These are phyloP conservation scores for Anas bahamensis DNA, from an alignment of 2,797 vertebrate genomes.

Conservation along the genomic window DNA sequence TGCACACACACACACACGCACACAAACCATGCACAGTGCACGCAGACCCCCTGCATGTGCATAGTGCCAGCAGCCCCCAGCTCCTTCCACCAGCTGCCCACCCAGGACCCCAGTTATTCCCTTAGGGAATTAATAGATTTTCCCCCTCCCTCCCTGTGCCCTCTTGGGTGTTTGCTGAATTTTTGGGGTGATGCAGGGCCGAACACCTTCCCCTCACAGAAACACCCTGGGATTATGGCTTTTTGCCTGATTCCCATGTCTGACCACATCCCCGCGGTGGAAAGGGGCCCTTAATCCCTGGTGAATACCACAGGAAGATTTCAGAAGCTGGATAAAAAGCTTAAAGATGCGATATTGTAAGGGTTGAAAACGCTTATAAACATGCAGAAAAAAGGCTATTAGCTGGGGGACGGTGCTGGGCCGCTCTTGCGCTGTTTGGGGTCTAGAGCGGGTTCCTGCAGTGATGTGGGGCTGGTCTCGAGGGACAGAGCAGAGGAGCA, in stretches of 20 bases:
- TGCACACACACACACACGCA: fast-evolving
- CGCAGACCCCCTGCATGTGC: no score
- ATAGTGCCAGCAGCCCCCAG: fast-evolving
- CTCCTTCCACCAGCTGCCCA: fast-evolving
- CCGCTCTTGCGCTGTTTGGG: background rate
- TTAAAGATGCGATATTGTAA: background rate
- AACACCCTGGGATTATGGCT: background rate
- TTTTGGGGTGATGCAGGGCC: background rate
- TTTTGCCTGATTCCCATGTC: slow-evolving; percentile 13
- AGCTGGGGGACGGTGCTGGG: fast-evolving
- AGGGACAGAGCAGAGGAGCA: background rate
- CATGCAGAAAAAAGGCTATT: background rate
- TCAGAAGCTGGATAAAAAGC: slow-evolving; percentile 53
- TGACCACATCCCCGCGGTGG: background rate
- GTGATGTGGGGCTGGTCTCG: fast-evolving
- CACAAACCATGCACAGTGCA: background rate
- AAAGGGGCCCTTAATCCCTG: slow-evolving; percentile 34
- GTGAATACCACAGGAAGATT: slow-evolving; percentile 38
- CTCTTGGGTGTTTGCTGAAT: fast-evolving
- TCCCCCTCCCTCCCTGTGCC: background rate
- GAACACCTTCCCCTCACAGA: background rate
- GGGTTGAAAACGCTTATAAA: slow-evolving; percentile 15
- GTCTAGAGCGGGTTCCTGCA: background rate
- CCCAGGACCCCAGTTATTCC: background rate
- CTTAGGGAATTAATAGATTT: fast-evolving